Conservation (phyloP, 2,797 vertebrate genomes). For the Strix occidentalis region DNA sequence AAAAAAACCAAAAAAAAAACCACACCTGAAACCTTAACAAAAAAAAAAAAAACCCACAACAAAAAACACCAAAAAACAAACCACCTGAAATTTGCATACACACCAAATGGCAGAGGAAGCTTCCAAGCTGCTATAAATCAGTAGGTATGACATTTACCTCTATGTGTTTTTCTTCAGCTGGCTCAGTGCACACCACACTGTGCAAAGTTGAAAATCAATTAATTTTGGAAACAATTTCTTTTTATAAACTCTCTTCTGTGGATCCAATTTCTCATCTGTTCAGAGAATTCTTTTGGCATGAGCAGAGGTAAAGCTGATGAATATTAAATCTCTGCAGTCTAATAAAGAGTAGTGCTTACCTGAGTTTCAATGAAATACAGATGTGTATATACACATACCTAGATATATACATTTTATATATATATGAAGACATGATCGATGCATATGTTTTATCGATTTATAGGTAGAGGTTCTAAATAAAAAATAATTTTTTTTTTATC, state of each 20-base stretch:
- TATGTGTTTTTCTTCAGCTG: slow-evolving; percentile 14
- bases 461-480: neutral
- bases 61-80: too few relatives aligned
- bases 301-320: slow-evolving; percentile 32
- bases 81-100: neutral
- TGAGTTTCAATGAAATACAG: neutral
- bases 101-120: neutral
- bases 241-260: neutral
- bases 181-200: neutral
- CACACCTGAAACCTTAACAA: neutral
- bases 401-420: neutral
- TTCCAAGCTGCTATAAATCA: neutral
- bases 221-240: slow-evolving; percentile 37
- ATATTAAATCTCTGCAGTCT: slow-evolving; percentile 8
- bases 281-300: slow-evolving; percentile 21
- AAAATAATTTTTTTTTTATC: neutral
- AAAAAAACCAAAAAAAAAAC: fast-evolving
- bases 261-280: slow-evolving; percentile 27
- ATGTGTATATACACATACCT: neutral
- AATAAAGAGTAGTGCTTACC: neutral
- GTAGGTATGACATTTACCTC: neutral
- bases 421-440: neutral
- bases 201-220: slow-evolving; percentile 48
- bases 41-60: too few relatives aligned
- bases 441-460: neutral